These are phyloP conservation scores for Spodoptera frugiperda DNA, from an alignment of 1,140 invertebrate species.

Conservation along the genomic window DNA sequence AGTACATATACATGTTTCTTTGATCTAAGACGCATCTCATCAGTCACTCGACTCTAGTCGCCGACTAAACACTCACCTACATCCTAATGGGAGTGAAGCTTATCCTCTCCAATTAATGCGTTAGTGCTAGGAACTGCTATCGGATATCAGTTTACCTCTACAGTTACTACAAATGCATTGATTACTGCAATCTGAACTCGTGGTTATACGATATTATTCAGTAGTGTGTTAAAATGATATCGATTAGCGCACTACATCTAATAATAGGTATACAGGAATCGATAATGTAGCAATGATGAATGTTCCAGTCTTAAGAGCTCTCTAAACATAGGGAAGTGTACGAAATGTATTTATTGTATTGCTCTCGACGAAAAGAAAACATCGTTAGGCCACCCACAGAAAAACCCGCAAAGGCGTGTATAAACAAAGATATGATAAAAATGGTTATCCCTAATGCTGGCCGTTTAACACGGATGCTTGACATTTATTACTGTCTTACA, in stretches of 20 bases:
- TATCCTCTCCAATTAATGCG: constrained; percentile 11
- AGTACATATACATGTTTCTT: too few species aligned
- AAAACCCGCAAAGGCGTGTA: constrained; percentile 36
- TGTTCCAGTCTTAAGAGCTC: not conserved
- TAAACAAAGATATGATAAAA: constrained; percentile 44
- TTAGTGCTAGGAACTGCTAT: not conserved
- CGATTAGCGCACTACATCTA: too few species aligned
- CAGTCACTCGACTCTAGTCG: not conserved
- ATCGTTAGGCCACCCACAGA: constrained; percentile 15
- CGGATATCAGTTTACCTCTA: not conserved
- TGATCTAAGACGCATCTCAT: not conserved
- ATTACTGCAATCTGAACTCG: not conserved
- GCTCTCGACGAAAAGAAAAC: constrained; percentile 21
- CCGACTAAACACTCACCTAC: not conserved
- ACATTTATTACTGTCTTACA: constrained; percentile 10
- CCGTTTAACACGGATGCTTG: constrained; percentile 35
- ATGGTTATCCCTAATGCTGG: constrained; percentile 37
- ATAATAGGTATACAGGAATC: too few species aligned
- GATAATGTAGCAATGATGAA: not conserved
- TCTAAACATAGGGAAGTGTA: constrained; percentile 1
- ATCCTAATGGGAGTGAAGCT: constrained; percentile 8
- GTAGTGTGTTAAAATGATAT: not conserved
- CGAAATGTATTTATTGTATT: constrained; percentile 36
- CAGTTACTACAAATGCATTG: not conserved
- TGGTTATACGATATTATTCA: not conserved